These are phyloP conservation scores for Corythaeola cristata DNA, from an alignment of 2,113 vertebrate species.

Conservation along the genomic window DNA sequence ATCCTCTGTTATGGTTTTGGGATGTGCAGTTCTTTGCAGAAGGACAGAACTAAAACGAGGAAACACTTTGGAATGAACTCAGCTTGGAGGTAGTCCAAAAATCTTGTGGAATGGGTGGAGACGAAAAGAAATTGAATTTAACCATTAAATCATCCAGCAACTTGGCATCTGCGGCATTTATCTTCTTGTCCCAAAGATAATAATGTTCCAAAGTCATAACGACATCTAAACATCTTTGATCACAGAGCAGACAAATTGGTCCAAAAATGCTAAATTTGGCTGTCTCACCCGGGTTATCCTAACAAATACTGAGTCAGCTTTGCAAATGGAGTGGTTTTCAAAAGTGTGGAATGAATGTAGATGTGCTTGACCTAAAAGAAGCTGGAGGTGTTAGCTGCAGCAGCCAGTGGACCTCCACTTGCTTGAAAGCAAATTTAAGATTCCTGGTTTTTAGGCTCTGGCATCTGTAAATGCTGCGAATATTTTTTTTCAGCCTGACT, in stretches of 20 bases:
- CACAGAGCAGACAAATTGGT: conserved; percentile 10
- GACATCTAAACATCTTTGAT: conserved; percentile 55
- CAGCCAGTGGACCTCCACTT: conserved; percentile 21
- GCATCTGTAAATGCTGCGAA: background rate
- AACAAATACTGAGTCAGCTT: conserved; percentile 47
- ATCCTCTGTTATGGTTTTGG: conserved; percentile 31
- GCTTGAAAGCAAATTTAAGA: conserved; percentile 5
- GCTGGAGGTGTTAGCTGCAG: background rate
- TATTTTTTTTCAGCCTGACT: background rate
- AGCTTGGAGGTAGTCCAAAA: conserved; percentile 48
- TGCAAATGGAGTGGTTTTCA: background rate
- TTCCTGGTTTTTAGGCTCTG: background rate
- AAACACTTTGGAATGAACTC: conserved; percentile 55
- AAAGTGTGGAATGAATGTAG: background rate
- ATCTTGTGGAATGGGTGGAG: conserved; percentile 52
- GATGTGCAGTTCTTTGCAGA: conserved; percentile 48
- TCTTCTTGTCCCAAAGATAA: conserved; percentile 40
- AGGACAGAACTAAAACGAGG: conserved; percentile 49
- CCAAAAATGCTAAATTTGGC: conserved; percentile 30
- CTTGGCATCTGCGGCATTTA: conserved; percentile 29
- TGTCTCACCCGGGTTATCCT: conserved; percentile 12
- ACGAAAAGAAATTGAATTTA: conserved; percentile 1
- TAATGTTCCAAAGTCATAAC: conserved; percentile 20
- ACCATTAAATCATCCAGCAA: conserved; percentile 57
- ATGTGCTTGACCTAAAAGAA: conserved; percentile 20